Evolutionary conservation across 2,797 vertebrate genomes (phyloP).

Genomic region (Botia almorhae): DNA sequence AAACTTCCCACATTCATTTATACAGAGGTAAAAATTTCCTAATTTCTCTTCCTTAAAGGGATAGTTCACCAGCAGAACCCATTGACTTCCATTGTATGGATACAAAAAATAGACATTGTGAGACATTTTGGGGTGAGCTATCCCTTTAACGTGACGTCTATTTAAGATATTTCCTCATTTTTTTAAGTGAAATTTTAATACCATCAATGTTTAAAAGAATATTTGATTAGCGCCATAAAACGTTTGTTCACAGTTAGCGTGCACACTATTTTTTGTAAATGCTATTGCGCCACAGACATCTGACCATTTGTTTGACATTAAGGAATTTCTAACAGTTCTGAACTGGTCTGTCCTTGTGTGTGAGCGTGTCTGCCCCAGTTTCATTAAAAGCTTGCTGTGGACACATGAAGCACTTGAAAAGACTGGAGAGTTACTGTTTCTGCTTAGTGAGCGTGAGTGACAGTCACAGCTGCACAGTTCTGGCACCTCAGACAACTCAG

Average conservation of each 20-base stretch:
- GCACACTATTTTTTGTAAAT: not conserved
- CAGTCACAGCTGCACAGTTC: constrained; percentile 42
- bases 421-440: constrained; percentile 19
- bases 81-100: no score
- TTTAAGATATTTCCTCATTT: no score
- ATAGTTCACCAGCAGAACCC: no score
- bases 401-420: constrained; percentile 38
- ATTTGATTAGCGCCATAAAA: no score
- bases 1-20: not conserved
- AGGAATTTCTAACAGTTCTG: not conserved
- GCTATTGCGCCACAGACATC: not conserved
- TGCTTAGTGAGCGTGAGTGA: constrained; percentile 32
- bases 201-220: not conserved
- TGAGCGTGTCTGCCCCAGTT: constrained; percentile 31
- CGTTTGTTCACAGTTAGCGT: no score
- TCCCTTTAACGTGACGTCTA: no score
- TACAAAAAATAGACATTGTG: no score
- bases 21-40: not conserved
- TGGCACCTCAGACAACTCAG: constrained; percentile 14
- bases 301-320: not conserved
- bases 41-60: not conserved
- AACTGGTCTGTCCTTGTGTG: constrained; percentile 17
- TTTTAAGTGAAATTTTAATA: not conserved
- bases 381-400: constrained; percentile 6
- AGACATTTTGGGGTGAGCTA: no score